These are phyloP conservation scores for Melanotaenia nigrans DNA, from an alignment of 2,797 vertebrate genomes.

Conservation along the genomic window DNA sequence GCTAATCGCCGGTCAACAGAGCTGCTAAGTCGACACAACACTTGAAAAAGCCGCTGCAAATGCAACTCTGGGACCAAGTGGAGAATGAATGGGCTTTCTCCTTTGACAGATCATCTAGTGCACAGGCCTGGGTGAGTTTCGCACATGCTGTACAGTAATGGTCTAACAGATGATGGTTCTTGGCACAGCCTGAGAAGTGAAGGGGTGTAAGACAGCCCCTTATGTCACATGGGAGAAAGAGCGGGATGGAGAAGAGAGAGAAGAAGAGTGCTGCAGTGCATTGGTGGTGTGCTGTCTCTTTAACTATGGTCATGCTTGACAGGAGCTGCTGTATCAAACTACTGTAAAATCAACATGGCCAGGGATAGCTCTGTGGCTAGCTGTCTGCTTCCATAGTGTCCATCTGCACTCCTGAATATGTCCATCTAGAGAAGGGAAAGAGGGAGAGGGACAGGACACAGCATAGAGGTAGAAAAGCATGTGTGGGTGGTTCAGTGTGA, in stretches of 20 bases:
- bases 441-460: constrained; percentile 24
- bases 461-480: constrained; percentile 43
- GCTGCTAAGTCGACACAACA: constrained; percentile 43
- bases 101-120: constrained; percentile 57
- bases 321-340: constrained; percentile 75
- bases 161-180: constrained; percentile 78
- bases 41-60: constrained; percentile 41
- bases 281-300: constrained; percentile 72
- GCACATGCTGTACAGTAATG: constrained; percentile 73
- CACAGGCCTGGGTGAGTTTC: constrained; percentile 52
- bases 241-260: constrained; percentile 43
- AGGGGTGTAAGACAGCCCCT: constrained; percentile 81
- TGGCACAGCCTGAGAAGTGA: constrained; percentile 70
- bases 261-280: constrained; percentile 74
- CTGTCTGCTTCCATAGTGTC: constrained; percentile 58
- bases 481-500: constrained; percentile 50
- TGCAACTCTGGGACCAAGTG: constrained; percentile 27
- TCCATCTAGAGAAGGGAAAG: constrained; percentile 34
- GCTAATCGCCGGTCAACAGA: constrained; percentile 24
- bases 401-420: constrained; percentile 56
- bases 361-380: constrained; percentile 51
- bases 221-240: constrained; percentile 75
- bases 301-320: constrained; percentile 72
- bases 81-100: constrained; percentile 62
- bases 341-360: constrained; percentile 73